Conservation (phyloP, 2,888 invertebrate species). For the Drosophila monieri region DNA sequence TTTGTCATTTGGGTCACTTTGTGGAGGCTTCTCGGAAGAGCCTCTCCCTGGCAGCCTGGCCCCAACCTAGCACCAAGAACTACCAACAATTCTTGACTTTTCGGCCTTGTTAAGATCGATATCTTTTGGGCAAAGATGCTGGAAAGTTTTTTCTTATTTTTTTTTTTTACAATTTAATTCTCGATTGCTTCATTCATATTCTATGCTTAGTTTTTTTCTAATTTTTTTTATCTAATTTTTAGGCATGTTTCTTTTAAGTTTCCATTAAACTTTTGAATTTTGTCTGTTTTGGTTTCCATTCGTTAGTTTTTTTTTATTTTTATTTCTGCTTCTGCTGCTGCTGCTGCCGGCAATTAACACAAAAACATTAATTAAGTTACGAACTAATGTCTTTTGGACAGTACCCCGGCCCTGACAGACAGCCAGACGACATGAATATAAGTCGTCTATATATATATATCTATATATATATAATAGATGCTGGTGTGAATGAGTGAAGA, state of each 20-base stretch:
- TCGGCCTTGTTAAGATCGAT: slow-evolving; percentile 28
- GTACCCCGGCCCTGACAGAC: slow-evolving; percentile 63
- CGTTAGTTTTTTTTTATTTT: slow-evolving; percentile 23
- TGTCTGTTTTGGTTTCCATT: slow-evolving; percentile 6
- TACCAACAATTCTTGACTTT: neutral
- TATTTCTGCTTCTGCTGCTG: slow-evolving; percentile 40
- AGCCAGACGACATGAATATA: slow-evolving; percentile 74
- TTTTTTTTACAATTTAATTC: slow-evolving; percentile 29
- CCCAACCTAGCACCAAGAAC: neutral
- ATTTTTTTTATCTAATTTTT: neutral
- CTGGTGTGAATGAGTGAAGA: slow-evolving; percentile 22
- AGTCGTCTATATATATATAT: slow-evolving; percentile 22
- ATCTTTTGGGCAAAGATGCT: slow-evolving; percentile 11
- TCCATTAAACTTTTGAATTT: slow-evolving; percentile 11
- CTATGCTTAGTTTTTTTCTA: neutral
- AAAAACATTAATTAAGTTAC: slow-evolving; percentile 78
- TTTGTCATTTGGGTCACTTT: slow-evolving; percentile 38
- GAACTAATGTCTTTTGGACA: slow-evolving; percentile 74
- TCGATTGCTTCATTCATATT: slow-evolving; percentile 30
- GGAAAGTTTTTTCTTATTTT: neutral
- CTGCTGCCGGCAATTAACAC: slow-evolving; percentile 66
- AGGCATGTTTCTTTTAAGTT: slow-evolving; percentile 7
- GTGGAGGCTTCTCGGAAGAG: slow-evolving; percentile 20
- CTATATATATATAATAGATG: neutral
- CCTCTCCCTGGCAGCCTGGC: too few species aligned